phyloP scores from a whole-genome alignment of 2,888 invertebrate genomes.

The Campopleginae sp. region DNA sequence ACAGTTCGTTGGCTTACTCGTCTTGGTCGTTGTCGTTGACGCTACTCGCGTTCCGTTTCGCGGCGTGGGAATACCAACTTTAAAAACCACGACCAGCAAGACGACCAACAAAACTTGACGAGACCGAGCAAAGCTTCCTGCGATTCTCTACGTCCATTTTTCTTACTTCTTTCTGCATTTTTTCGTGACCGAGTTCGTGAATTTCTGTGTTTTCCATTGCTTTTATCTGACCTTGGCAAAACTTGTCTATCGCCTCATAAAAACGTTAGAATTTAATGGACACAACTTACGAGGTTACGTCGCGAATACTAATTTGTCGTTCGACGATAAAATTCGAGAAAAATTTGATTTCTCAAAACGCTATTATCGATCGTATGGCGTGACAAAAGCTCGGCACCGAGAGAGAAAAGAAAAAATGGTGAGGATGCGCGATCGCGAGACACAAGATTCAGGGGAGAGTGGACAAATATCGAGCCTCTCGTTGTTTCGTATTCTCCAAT shows the following conservation, averaged over 20 bases:
- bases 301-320: conserved; percentile 18
- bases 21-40: conserved; percentile 38
- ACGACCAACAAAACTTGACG: conserved; percentile 37
- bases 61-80: conserved; percentile 71
- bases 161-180: conserved; percentile 46
- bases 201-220: conserved; percentile 37
- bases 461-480: conserved; percentile 52
- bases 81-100: conserved; percentile 61
- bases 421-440: conserved; percentile 50
- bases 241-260: background rate
- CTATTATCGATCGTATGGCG: background rate
- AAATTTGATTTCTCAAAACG: background rate
- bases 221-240: conserved; percentile 35
- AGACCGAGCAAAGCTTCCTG: conserved; percentile 42
- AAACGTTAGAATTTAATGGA: conserved; percentile 12
- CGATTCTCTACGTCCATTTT: conserved; percentile 37
- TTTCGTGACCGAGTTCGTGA: conserved; percentile 23
- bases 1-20: conserved; percentile 48
- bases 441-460: conserved; percentile 33
- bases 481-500: conserved; percentile 52
- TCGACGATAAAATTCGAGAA: conserved; percentile 12
- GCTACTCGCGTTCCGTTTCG: conserved; percentile 64
- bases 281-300: background rate
- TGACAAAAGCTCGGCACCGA: background rate
- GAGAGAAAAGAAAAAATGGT: no score